phyloP scores from a whole-genome alignment of 2,888 invertebrate species.

The Pyralis farinalis region DNA sequence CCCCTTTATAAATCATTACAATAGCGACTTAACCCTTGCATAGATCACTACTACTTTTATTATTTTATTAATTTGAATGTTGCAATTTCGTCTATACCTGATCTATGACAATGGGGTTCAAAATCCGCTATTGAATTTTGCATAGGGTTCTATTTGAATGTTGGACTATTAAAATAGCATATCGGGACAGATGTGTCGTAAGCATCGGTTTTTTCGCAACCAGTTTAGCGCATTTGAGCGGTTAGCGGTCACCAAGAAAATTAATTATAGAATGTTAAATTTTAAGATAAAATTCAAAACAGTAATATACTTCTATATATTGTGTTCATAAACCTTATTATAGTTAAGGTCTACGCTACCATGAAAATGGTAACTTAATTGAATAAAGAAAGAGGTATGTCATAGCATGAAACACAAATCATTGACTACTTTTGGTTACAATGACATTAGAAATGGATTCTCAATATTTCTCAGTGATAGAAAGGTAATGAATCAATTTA shows the following conservation, averaged over 20 bases:
- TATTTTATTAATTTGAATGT: conserved; percentile 79
- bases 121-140: conserved; percentile 69
- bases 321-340: too few relatives aligned
- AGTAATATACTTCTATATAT: too few relatives aligned
- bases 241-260: background rate
- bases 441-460: too few relatives aligned
- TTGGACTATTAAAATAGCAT: conserved; percentile 36
- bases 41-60: conserved; percentile 56
- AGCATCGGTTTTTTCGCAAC: conserved; percentile 3
- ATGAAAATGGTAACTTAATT: too few relatives aligned
- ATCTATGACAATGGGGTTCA: conserved; percentile 58
- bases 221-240: background rate
- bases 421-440: too few relatives aligned
- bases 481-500: too few relatives aligned
- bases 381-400: too few relatives aligned
- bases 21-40: conserved; percentile 60
- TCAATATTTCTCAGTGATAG: too few relatives aligned
- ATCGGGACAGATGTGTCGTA: conserved; percentile 20
- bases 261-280: too few relatives aligned
- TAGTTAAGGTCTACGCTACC: too few relatives aligned
- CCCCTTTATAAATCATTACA: conserved; percentile 27
- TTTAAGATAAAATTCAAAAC: too few relatives aligned
- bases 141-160: conserved; percentile 65
- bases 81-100: conserved; percentile 76
- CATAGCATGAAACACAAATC: too few relatives aligned